Evolutionary conservation across 2,113 vertebrate species (phyloP).

Genomic region (Archocentrus centrarchus): DNA sequence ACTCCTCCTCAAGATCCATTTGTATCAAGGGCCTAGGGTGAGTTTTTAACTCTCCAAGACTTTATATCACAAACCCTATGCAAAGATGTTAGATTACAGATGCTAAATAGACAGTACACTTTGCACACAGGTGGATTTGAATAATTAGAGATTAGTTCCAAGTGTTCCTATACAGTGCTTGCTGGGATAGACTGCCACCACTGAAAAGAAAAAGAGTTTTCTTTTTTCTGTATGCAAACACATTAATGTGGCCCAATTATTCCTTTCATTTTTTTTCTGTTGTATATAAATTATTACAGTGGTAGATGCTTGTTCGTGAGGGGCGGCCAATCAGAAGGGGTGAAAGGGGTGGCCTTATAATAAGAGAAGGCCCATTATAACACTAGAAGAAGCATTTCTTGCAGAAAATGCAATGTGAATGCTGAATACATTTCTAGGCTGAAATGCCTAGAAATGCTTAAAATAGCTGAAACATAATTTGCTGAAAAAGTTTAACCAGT

Average conservation of each 20-base stretch:
- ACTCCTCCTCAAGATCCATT: slow-evolving; percentile 77
- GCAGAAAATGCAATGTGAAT: too few relatives aligned
- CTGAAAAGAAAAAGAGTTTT: background rate
- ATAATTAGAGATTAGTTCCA: background rate
- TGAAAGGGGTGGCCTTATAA: background rate
- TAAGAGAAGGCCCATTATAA: background rate
- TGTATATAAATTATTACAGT: background rate
- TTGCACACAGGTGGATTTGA: background rate
- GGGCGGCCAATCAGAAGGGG: background rate
- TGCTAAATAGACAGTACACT: background rate
- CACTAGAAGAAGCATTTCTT: too few relatives aligned
- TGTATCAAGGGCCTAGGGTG: slow-evolving; percentile 87
- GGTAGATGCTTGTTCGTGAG: background rate
- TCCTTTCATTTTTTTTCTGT: background rate
- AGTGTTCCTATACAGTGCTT: background rate
- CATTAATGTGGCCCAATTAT: background rate
- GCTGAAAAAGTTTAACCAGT: too few relatives aligned
- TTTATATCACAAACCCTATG: background rate
- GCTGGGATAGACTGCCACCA: background rate
- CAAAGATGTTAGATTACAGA: background rate
- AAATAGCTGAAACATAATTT: too few relatives aligned
- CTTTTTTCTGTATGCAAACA: background rate
- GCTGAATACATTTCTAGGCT: too few relatives aligned
- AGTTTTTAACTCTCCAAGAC: slow-evolving; percentile 23
- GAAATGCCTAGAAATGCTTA: too few relatives aligned